phyloP scores from a whole-genome alignment of 1,140 invertebrate genomes.

The Neodiprion virginianus region DNA sequence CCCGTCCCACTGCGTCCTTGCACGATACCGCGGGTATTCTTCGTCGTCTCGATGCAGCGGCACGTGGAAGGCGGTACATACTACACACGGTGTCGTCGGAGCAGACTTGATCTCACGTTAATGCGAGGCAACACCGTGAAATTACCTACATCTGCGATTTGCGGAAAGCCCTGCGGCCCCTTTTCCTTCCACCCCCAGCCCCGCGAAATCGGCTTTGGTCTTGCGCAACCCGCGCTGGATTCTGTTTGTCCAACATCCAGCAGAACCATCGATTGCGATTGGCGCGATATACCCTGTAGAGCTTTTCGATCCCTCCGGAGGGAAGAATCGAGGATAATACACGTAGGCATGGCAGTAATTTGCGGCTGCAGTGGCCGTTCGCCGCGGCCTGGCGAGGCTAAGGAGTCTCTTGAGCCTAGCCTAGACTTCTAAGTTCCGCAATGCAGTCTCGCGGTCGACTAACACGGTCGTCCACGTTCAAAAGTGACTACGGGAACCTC shows the following conservation, averaged over 20 bases:
- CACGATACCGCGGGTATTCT: too few relatives aligned
- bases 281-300: too few relatives aligned
- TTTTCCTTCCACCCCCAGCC: neutral
- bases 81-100: constrained; percentile 1
- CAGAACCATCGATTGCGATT: too few relatives aligned
- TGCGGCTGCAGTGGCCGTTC: neutral
- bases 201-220: neutral
- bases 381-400: neutral
- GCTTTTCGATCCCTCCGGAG: too few relatives aligned
- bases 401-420: neutral
- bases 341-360: too few relatives aligned
- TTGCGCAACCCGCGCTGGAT: too few relatives aligned
- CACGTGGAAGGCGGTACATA: too few relatives aligned
- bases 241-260: too few relatives aligned
- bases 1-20: too few relatives aligned
- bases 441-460: neutral
- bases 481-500: neutral
- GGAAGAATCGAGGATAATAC: too few relatives aligned
- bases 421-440: constrained; percentile 1
- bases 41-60: too few relatives aligned
- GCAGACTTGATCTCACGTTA: constrained; percentile 40
- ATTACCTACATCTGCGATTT: constrained; percentile 37
- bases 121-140: constrained; percentile 53
- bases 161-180: neutral
- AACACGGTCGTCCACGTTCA: neutral